phyloP scores from a whole-genome alignment of 2,888 invertebrate genomes.

The Volucella inanis region DNA sequence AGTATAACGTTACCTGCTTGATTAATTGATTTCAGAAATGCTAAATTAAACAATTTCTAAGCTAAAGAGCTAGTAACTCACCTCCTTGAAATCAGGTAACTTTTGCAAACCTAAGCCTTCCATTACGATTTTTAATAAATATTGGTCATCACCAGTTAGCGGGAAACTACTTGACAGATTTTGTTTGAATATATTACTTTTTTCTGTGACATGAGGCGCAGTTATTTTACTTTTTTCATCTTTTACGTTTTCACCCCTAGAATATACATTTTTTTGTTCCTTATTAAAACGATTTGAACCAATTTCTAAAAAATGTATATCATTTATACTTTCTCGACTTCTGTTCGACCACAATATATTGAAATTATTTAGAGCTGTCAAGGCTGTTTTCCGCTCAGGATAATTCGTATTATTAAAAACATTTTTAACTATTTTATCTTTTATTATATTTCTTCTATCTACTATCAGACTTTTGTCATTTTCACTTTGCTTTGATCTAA shows the following conservation, averaged over 20 bases:
- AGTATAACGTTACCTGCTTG: too few species aligned
- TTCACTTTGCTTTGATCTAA: conserved; percentile 41
- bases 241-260: neutral
- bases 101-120: conserved; percentile 79
- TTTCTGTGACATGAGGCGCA: conserved; percentile 4
- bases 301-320: neutral
- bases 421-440: conserved; percentile 33
- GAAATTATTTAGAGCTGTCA: conserved; percentile 11
- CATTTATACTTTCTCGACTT: neutral
- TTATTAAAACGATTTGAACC: conserved; percentile 3
- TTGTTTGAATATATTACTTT: neutral
- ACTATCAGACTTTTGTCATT: conserved; percentile 67
- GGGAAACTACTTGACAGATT: conserved; percentile 30
- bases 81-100: conserved; percentile 80
- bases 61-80: conserved; percentile 72
- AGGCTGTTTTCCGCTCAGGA: neutral
- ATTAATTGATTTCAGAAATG: too few species aligned
- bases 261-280: neutral
- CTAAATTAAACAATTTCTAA: neutral
- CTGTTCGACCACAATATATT: conserved; percentile 5
- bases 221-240: neutral
- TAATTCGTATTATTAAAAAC: neutral
- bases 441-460: conserved; percentile 40
- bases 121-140: conserved; percentile 79
- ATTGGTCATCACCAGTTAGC: conserved; percentile 73